Evolutionary conservation across 2,888 invertebrate species (phyloP).

Genomic region (Autographa pulchrina): DNA sequence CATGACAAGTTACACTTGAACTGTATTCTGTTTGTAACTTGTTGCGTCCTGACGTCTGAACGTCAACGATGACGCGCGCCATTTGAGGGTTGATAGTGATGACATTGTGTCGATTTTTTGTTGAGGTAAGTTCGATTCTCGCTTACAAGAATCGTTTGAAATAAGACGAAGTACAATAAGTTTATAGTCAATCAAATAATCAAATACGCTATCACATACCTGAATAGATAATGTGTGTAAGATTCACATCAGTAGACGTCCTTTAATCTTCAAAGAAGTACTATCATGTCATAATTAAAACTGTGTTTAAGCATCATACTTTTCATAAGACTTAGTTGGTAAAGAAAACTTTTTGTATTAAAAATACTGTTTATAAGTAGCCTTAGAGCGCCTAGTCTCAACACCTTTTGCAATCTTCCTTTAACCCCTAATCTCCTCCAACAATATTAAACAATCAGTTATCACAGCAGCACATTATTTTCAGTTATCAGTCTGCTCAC

Average conservation of each 20-base stretch:
- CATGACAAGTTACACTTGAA: slow-evolving; percentile 60
- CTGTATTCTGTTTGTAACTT: slow-evolving; percentile 53
- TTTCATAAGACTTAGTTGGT: no score
- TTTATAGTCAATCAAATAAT: no score
- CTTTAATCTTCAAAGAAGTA: no score
- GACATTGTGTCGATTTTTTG: background rate
- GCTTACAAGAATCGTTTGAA: background rate
- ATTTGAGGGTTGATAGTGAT: slow-evolving; percentile 49
- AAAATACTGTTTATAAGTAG: no score
- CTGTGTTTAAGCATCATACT: no score
- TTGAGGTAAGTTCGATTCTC: background rate
- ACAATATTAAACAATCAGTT: slow-evolving; percentile 48
- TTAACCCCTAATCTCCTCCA: slow-evolving; percentile 34
- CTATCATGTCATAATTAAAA: no score
- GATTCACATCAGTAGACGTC: no score
- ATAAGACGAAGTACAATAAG: background rate
- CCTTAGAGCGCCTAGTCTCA: background rate
- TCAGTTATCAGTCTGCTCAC: slow-evolving; percentile 57
- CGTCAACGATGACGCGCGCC: slow-evolving; percentile 48
- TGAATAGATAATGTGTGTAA: no score
- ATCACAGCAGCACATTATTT: slow-evolving; percentile 50
- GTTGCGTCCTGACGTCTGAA: slow-evolving; percentile 54
- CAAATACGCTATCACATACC: no score
- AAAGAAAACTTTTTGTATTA: no score
- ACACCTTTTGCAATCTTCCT: background rate